Percentiles rank a stretch among this genome's conserved stretches.
phyloP scores from a whole-genome alignment of 1,140 invertebrate species.

The Gonatopus flavifemur region DNA sequence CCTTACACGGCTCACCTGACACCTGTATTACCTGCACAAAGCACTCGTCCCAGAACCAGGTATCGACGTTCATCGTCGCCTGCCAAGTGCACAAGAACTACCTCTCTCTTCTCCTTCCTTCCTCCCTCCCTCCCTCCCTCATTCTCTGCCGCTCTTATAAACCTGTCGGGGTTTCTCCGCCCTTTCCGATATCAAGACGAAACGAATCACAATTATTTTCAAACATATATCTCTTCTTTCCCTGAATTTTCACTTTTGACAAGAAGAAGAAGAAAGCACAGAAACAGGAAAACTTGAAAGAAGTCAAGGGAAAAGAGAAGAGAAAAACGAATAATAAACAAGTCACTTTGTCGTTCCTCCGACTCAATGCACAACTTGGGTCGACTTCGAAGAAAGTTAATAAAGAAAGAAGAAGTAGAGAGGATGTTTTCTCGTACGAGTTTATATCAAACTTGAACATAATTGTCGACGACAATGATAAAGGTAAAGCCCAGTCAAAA shows the following conservation, averaged over 20 bases:
- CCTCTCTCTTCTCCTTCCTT: too few species aligned
- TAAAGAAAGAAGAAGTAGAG: not conserved
- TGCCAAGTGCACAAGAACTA: conserved; percentile 22
- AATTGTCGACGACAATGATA: conserved; percentile 17
- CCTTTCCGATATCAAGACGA: not conserved
- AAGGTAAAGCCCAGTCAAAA: too few species aligned
- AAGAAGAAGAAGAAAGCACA: not conserved
- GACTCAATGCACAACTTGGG: too few species aligned
- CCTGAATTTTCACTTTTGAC: not conserved
- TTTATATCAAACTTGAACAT: too few species aligned
- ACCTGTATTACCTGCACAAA: conserved; percentile 30
- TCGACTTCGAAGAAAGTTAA: not conserved
- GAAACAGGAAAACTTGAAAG: too few species aligned
- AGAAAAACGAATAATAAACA: not conserved
- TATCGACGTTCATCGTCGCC: conserved; percentile 26
- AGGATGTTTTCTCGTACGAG: conserved; percentile 9
- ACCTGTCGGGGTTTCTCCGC: too few species aligned
- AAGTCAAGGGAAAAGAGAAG: not conserved
- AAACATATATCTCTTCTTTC: not conserved
- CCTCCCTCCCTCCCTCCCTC: too few species aligned
- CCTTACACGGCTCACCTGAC: too few species aligned
- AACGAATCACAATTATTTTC: too few species aligned
- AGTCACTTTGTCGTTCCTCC: not conserved
- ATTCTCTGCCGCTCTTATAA: too few species aligned
- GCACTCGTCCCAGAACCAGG: conserved; percentile 6